Conservation (phyloP, 2,113 vertebrate genomes). For the Ploceus nigricollis region DNA sequence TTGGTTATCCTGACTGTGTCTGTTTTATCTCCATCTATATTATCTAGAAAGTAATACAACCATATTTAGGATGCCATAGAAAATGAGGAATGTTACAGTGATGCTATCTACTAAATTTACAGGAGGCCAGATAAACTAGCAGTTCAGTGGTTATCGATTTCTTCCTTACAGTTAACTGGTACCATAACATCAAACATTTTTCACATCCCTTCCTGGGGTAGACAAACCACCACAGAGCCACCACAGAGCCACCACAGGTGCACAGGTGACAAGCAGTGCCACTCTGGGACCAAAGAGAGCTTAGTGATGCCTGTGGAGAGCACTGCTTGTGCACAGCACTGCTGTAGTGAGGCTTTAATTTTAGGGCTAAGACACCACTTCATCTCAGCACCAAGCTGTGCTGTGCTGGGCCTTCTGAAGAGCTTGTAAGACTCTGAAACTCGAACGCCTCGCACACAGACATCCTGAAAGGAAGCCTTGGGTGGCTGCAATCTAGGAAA, state of each 20-base stretch:
- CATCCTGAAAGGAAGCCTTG: not conserved
- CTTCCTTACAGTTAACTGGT: not conserved
- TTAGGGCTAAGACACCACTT: not conserved
- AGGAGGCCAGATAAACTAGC: not conserved
- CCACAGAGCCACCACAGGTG: not conserved
- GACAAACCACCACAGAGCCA: not conserved
- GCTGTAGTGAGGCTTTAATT: not conserved
- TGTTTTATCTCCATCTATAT: not conserved
- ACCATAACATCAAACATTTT: not conserved
- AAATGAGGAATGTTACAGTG: not conserved
- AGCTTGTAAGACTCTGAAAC: not conserved
- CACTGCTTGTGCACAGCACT: not conserved
- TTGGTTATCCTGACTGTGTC: not conserved
- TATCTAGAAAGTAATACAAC: not conserved
- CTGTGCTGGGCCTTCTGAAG: not conserved
- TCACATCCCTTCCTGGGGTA: not conserved
- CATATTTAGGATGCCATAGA: not conserved
- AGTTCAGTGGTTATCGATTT: not conserved
- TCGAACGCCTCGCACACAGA: rapidly evolving
- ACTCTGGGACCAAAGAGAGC: not conserved
- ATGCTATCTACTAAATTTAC: not conserved
- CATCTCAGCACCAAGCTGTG: not conserved
- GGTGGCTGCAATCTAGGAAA: not conserved
- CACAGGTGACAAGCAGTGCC: not conserved
- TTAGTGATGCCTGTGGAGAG: rapidly evolving